A percentile compares a stretch with the other conserved stretches of the same genome.
phyloP scores from a whole-genome alignment of 2,888 invertebrate genomes.

The Neuroscelio doddi region DNA sequence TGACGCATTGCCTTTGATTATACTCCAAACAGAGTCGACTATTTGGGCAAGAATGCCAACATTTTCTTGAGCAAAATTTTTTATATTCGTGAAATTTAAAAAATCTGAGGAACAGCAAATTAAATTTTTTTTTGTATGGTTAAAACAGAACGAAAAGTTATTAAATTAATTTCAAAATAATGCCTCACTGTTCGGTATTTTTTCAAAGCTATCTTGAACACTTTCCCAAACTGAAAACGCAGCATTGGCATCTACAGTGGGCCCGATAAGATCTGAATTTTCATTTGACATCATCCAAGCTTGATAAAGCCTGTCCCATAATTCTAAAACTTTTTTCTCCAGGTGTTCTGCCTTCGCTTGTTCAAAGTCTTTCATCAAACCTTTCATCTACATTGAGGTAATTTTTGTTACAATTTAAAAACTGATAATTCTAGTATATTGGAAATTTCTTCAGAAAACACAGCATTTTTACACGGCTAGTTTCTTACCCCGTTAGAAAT shows the following conservation, averaged over 20 bases:
- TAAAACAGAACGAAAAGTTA: too few species aligned
- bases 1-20: conserved; percentile 93
- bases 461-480: conserved; percentile 1
- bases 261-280: conserved; percentile 76
- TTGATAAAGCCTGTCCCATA: conserved; percentile 96
- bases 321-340: conserved; percentile 90
- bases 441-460: conserved; percentile 1
- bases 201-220: conserved; percentile 81
- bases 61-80: conserved; percentile 91
- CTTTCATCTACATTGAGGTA: conserved; percentile 78
- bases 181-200: conserved; percentile 79
- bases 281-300: conserved; percentile 87
- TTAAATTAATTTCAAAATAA: not conserved
- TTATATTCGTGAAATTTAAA: conserved; percentile 79
- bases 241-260: conserved; percentile 82
- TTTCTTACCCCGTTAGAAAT: conserved; percentile 84
- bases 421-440: too few species aligned
- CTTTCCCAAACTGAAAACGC: conserved; percentile 83
- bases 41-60: conserved; percentile 91
- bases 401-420: too few species aligned
- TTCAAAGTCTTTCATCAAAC: conserved; percentile 86
- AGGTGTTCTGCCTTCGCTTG: conserved; percentile 85
- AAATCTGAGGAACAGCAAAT: not conserved
- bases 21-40: conserved; percentile 89
- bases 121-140: not conserved